Percentiles rank a stretch among this genome's conserved stretches.
Evolutionary conservation across 1,140 invertebrate species (phyloP).

Genomic region (Trachelipus rathkii): DNA sequence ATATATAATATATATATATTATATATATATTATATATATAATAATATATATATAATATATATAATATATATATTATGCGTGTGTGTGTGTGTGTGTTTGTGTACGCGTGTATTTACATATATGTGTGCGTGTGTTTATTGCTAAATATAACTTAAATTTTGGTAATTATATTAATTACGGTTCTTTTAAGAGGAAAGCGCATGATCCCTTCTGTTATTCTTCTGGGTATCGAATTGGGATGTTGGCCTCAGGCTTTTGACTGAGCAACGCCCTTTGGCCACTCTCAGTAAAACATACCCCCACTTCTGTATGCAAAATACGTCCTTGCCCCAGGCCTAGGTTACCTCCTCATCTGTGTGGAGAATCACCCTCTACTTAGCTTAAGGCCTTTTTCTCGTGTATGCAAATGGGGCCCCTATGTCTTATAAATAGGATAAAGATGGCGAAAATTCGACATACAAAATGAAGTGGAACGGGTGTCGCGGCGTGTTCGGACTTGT

Average conservation of each 20-base stretch:
- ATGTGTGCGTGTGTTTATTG: too few relatives aligned
- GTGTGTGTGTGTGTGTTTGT: too few relatives aligned
- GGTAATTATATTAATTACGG: too few relatives aligned
- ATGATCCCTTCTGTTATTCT: too few relatives aligned
- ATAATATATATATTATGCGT: too few relatives aligned
- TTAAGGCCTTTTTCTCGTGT: background rate
- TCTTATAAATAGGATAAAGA: constrained; percentile 1
- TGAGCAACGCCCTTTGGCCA: background rate
- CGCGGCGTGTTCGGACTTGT: background rate
- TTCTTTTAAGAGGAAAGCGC: too few relatives aligned
- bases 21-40: too few relatives aligned
- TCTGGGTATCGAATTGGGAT: too few relatives aligned
- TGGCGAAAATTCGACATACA: background rate
- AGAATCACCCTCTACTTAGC: background rate
- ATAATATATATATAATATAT: too few relatives aligned
- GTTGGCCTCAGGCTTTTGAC: background rate
- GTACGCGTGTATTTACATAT: too few relatives aligned
- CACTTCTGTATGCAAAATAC: constrained; percentile 5
- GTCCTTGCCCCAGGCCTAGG: background rate
- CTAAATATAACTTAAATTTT: too few relatives aligned
- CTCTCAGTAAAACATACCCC: constrained; percentile 3
- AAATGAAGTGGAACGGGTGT: background rate
- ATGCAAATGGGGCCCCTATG: constrained; percentile 12
- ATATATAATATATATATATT: too few relatives aligned
- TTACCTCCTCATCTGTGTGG: background rate